These are phyloP conservation scores for Takifugu ocellatus DNA, from an alignment of 2,797 vertebrate species.

Conservation along the genomic window DNA sequence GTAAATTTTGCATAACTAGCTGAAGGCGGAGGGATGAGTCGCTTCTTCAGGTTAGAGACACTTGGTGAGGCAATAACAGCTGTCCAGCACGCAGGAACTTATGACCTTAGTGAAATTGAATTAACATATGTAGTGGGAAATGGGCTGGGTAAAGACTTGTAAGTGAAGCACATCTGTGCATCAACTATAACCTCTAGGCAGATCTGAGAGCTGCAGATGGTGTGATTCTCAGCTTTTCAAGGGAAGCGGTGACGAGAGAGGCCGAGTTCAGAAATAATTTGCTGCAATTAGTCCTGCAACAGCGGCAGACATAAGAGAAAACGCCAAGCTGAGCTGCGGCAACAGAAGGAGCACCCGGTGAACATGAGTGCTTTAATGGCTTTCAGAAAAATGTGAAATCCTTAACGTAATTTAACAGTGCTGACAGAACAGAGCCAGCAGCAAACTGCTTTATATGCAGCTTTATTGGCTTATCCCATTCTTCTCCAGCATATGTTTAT, in stretches of 20 bases:
- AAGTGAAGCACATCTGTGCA: constrained; percentile 38
- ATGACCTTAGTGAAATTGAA: constrained; percentile 29
- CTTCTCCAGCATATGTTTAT: constrained; percentile 46
- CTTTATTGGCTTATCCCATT: constrained; percentile 43
- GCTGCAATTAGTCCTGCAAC: constrained; percentile 39
- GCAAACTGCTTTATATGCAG: constrained; percentile 45
- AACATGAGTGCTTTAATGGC: constrained; percentile 18
- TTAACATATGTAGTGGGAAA: constrained; percentile 12
- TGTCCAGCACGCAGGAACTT: constrained; percentile 22
- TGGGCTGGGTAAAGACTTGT: constrained; percentile 12
- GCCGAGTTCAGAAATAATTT: constrained; percentile 31
- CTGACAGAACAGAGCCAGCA: constrained; percentile 31
- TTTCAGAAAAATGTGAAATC: constrained; percentile 10
- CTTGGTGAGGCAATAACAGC: constrained; percentile 1
- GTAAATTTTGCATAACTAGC: constrained; percentile 23
- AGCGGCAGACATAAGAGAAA: constrained; percentile 9
- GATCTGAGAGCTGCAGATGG: constrained; percentile 47
- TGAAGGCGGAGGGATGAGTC: constrained; percentile 3
- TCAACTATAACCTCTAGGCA: constrained; percentile 19
- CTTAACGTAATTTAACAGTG: constrained; percentile 16
- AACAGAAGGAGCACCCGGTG: constrained; percentile 17
- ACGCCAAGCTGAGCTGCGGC: constrained; percentile 29
- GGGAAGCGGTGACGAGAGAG: constrained; percentile 30
- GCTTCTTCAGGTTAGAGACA: constrained; percentile 16
- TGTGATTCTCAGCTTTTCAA: constrained; percentile 38